Conservation (phyloP, 2,113 vertebrate genomes). For the Ciconia boyciana region DNA sequence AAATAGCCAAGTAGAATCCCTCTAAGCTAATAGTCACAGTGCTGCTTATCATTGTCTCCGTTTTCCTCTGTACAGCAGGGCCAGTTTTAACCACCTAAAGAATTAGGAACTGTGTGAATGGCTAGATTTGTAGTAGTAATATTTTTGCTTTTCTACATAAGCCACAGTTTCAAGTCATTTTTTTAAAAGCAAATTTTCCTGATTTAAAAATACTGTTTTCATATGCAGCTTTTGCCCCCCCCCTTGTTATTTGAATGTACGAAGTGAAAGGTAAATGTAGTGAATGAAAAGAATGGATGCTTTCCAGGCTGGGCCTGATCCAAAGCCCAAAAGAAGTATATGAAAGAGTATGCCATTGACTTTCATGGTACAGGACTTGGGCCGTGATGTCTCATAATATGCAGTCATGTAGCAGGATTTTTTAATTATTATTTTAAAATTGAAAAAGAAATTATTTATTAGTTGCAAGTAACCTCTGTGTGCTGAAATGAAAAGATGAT, state of each 20-base stretch:
- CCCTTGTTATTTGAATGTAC: background rate
- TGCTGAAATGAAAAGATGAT: background rate
- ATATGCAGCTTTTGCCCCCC: background rate
- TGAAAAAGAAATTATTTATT: background rate
- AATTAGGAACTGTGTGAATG: background rate
- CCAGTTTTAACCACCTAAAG: background rate
- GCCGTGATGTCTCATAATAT: background rate
- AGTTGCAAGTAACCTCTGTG: background rate
- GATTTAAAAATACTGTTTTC: slow-evolving; percentile 49
- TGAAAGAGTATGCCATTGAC: background rate
- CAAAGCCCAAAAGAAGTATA: background rate
- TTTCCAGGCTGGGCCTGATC: background rate
- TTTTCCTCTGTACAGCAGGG: slow-evolving; percentile 31
- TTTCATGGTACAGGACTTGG: background rate
- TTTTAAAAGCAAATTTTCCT: slow-evolving; percentile 3
- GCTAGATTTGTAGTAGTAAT: background rate
- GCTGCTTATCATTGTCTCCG: slow-evolving; percentile 29
- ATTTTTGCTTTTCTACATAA: background rate
- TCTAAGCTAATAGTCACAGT: slow-evolving; percentile 53
- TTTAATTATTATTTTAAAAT: background rate
- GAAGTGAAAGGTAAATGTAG: background rate
- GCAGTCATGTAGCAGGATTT: background rate
- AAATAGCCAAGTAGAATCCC: slow-evolving; percentile 57
- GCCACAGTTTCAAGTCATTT: background rate
- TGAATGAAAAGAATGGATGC: background rate